Conservation (phyloP, 2,113 vertebrate genomes). For the Ammodytes dubius region DNA sequence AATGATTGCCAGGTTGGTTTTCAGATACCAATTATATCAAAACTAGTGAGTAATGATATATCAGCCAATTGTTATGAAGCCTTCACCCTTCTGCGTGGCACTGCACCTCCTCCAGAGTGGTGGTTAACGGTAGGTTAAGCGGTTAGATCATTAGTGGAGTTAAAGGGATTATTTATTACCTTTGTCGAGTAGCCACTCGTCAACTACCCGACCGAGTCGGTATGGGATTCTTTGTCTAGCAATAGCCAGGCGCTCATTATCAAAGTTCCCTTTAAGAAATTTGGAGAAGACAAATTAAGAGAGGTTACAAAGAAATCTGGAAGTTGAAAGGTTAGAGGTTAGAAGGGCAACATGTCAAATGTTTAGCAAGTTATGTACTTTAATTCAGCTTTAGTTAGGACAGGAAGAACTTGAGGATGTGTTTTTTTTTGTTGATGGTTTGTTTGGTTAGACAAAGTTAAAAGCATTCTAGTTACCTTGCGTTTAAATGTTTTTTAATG, state of each 20-base stretch:
- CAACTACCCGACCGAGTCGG: constrained; percentile 98
- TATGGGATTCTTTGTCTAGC: constrained; percentile 99
- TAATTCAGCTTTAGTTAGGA: constrained; percentile 83
- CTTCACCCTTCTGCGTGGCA: constrained; percentile 72
- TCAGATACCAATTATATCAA: background rate
- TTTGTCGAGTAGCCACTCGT: constrained; percentile 99
- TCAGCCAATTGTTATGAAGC: constrained; percentile 13
- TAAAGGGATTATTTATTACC: constrained; percentile 94
- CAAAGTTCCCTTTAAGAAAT: constrained; percentile 98
- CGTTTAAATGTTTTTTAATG: constrained; percentile 78
- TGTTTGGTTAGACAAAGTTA: constrained; percentile 79
- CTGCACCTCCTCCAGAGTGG: constrained; percentile 89
- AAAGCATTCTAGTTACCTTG: constrained; percentile 80
- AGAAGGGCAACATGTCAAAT: constrained; percentile 84
- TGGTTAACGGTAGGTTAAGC: constrained; percentile 87
- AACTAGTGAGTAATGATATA: background rate
- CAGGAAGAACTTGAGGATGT: constrained; percentile 77
- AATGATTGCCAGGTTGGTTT: constrained; percentile 20
- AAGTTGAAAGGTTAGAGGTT: constrained; percentile 90
- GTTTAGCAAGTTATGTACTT: constrained; percentile 86
- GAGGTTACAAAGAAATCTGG: constrained; percentile 86
- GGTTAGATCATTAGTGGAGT: constrained; percentile 86
- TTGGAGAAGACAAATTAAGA: constrained; percentile 92
- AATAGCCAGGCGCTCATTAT: constrained; percentile 99
- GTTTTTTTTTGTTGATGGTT: constrained; percentile 77